Evolutionary conservation across 1,140 invertebrate genomes (phyloP).

Genomic region (roundworm (Caenorhabditis elegans)): DNA sequence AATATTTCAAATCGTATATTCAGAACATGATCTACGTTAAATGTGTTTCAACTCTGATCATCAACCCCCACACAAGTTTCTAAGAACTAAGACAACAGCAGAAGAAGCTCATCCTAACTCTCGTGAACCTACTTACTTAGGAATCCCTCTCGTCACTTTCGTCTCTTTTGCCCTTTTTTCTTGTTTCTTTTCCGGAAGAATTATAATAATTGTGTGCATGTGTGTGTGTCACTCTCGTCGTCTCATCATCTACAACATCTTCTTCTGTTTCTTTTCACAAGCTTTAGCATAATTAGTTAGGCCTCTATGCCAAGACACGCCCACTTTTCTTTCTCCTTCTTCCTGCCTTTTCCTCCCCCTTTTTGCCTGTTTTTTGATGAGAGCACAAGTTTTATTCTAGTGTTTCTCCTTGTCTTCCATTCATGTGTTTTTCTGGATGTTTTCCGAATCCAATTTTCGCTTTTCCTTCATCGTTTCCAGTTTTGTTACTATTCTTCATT

Average conservation of each 20-base stretch:
- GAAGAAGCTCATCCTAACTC: neutral
- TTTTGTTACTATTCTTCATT: constrained; percentile 10
- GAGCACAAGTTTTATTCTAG: constrained; percentile 10
- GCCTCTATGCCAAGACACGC: constrained; percentile 9
- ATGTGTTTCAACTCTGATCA: neutral
- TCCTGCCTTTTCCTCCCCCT: neutral
- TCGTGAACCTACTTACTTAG: neutral
- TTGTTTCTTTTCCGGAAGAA: constrained; percentile 28
- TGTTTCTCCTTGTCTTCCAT: constrained; percentile 10
- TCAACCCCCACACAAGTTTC: neutral
- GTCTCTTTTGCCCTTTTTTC: neutral
- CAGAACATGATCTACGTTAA: neutral
- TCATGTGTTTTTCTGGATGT: constrained; percentile 6
- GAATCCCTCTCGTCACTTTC: neutral
- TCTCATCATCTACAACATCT: neutral
- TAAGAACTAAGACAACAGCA: neutral
- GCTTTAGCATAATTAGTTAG: constrained; percentile 32
- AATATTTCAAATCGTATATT: too few relatives aligned
- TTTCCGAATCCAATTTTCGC: neutral
- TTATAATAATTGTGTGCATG: constrained; percentile 22
- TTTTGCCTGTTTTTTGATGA: constrained; percentile 1
- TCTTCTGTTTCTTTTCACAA: neutral
- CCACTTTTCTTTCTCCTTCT: neutral
- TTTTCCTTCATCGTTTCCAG: neutral
- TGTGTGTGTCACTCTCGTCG: neutral